phyloP scores from a whole-genome alignment of 2,113 vertebrate species.

The Electrona antarctica region DNA sequence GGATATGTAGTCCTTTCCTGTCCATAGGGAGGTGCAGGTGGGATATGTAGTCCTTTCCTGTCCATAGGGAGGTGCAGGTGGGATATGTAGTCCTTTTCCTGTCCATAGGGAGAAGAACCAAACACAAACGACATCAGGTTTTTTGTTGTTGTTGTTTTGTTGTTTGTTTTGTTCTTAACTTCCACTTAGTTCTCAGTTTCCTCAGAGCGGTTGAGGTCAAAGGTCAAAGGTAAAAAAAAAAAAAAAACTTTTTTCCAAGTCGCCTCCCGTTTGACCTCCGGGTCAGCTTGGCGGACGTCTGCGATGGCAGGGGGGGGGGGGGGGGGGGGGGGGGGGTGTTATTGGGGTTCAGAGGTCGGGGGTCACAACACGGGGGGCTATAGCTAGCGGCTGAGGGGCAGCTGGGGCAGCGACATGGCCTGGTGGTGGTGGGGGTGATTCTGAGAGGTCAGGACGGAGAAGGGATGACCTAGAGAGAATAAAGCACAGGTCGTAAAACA shows the following conservation, averaged over 20 bases:
- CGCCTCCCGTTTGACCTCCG: constrained; percentile 59
- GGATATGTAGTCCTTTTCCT: constrained; percentile 14
- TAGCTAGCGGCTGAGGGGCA: constrained; percentile 86
- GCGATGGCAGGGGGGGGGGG: constrained; percentile 46
- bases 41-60: constrained; percentile 17
- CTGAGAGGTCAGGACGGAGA: constrained; percentile 90
- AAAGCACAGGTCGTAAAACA: too few relatives aligned
- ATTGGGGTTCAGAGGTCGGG: constrained; percentile 33
- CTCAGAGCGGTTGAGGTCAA: constrained; percentile 31
- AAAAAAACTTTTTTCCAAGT: constrained; percentile 35
- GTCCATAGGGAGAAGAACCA: constrained; percentile 38
- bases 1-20: constrained; percentile 17
- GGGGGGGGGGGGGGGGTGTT: constrained; percentile 27
- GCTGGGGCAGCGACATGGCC: constrained; percentile 83
- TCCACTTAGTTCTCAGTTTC: constrained; percentile 30
- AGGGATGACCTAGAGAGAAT: constrained; percentile 87
- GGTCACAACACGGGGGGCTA: background rate
- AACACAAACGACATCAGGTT: constrained; percentile 21
- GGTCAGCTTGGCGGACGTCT: constrained; percentile 41
- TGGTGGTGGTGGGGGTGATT: constrained; percentile 79
- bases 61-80: constrained; percentile 24
- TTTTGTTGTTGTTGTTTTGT: constrained; percentile 4
- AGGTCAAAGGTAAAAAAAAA: constrained; percentile 24
- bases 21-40: constrained; percentile 26
- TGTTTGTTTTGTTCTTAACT: constrained; percentile 14